phyloP scores from a whole-genome alignment of 2,888 invertebrate genomes.

The Erannis defoliaria region DNA sequence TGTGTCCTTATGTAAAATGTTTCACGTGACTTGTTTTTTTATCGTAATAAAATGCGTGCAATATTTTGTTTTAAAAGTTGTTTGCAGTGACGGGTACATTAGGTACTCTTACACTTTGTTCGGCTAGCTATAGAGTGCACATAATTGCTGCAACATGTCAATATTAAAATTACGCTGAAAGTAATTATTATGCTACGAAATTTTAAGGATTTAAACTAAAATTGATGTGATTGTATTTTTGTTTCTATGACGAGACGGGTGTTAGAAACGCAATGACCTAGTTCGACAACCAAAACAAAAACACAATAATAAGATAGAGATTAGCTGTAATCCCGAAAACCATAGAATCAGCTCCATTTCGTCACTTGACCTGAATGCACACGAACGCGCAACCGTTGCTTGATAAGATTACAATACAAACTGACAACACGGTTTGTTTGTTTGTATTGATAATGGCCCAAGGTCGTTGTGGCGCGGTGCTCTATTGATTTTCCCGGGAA shows the following conservation, averaged over 20 bases:
- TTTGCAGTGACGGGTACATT: no score
- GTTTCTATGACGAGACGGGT: no score
- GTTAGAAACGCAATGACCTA: not conserved
- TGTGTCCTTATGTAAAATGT: no score
- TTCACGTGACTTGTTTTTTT: no score
- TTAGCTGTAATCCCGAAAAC: conserved; percentile 32
- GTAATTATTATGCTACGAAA: no score
- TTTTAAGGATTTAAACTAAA: not conserved
- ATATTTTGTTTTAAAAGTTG: no score
- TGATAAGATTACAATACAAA: conserved; percentile 62
- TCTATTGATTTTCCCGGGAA: conserved; percentile 43
- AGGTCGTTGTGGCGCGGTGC: conserved; percentile 32
- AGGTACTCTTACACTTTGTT: no score
- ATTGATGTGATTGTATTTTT: no score
- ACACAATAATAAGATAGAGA: conserved; percentile 8
- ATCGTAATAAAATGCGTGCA: no score
- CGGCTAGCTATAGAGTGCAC: no score
- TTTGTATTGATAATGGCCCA: conserved; percentile 57
- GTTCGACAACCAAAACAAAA: conserved; percentile 10
- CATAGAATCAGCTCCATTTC: conserved; percentile 50
- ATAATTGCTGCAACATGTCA: no score
- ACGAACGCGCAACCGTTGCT: conserved; percentile 35
- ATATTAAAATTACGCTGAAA: no score
- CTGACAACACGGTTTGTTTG: conserved; percentile 49
- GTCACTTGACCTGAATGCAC: conserved; percentile 63